Evolutionary conservation across 2,797 vertebrate species (phyloP), one percentile per base, ranked within the genome.

Genomic region (Pitangus sulphuratus): DNA sequence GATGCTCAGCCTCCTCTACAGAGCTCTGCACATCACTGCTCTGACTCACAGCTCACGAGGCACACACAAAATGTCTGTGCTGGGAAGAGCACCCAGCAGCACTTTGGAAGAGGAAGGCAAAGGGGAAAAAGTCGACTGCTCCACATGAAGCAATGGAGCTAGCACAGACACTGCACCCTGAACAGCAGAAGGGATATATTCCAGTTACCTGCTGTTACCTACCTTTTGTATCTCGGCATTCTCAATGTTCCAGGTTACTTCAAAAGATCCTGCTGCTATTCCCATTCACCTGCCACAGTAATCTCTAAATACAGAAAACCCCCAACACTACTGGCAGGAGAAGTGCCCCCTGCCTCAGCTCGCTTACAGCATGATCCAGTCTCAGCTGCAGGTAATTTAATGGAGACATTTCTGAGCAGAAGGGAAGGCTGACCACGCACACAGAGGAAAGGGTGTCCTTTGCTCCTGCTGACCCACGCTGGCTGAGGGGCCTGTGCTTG

Each of bases 31-130:
- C 54, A 35, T 8, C 77, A 12, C 0, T 37, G 69, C 69, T 78
- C 53, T 4, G 2, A 25, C 51, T 45, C 44, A 25, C 0, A 0
- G 39, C 0, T 54, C 76, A 35, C 0, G 4, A 18, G 47, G 19
- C 33, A 50, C 75, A 76, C 39, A 69, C 2, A 40, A 53, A 74
- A 19, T 2, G 8, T 6, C 75, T 66, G 2, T 22, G 70, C 8
- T 66, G 78, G 42, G 18, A 78, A 42, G 18, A 75, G 18, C 26
- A 68, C 1, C 1, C 3, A 68, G 50, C 0, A 18, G 11, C 40
- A 39, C 69, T 69, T 56, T 2, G 11, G 15, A 33, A 85, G 24
- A 68, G 40, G 22, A 15, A 61, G 15, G 22, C 14, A 71, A 54
- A 72, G 45, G 30, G 30, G 57, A 87, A 71, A 28, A 74, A 65